These are phyloP conservation scores for Melopsittacus undulatus DNA, from an alignment of 2,797 vertebrate species.

Conservation along the genomic window DNA sequence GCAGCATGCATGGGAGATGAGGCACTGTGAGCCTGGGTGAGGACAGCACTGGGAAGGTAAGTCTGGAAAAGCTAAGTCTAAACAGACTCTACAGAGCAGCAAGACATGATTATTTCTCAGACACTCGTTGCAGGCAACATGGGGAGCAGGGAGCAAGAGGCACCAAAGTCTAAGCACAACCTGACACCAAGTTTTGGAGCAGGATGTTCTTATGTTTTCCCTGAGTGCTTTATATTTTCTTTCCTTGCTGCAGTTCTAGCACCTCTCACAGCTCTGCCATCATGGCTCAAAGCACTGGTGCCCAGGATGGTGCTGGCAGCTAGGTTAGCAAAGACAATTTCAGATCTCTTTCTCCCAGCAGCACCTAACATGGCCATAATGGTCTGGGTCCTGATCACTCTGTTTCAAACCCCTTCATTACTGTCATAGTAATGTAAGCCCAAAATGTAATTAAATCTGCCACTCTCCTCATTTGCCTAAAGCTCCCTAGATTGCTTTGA, in stretches of 20 bases:
- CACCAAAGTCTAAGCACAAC: not conserved
- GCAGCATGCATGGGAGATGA: rapidly evolving
- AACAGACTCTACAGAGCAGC: not conserved
- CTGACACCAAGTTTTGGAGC: not conserved
- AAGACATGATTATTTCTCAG: not conserved
- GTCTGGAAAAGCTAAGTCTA: not conserved
- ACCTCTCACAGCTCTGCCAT: not conserved
- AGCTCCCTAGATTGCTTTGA: not conserved
- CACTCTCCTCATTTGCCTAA: not conserved
- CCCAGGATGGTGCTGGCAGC: not conserved
- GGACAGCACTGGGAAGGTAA: rapidly evolving
- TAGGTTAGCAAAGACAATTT: not conserved
- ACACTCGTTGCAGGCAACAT: not conserved
- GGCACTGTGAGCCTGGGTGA: rapidly evolving
- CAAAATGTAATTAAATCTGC: not conserved
- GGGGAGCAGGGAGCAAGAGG: not conserved
- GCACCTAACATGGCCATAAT: not conserved
- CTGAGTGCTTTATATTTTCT: not conserved
- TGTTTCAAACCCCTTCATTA: not conserved
- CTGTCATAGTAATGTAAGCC: not conserved
- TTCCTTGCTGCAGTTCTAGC: not conserved
- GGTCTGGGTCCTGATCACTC: not conserved
- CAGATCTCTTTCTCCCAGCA: not conserved
- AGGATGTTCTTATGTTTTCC: not conserved
- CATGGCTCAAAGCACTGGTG: not conserved